A percentile compares a stretch with the other conserved stretches of the same genome.
These are phyloP conservation scores for Centropyge bicolor DNA, from an alignment of 2,797 vertebrate genomes.

Conservation along the genomic window DNA sequence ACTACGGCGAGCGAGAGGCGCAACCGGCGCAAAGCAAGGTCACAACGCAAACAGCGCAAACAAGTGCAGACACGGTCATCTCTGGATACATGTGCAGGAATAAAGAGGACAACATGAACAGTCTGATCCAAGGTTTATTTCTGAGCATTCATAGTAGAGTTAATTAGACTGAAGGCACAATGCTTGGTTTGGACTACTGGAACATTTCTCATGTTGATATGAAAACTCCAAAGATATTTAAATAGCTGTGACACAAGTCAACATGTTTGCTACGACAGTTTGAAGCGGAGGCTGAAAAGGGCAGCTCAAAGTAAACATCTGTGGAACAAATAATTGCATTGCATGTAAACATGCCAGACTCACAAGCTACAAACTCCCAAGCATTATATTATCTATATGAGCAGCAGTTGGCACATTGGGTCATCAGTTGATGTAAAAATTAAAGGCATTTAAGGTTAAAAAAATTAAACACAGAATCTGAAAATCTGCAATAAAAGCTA, in stretches of 20 bases:
- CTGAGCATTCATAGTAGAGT: conserved; percentile 36
- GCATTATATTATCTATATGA: conserved; percentile 6
- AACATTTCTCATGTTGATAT: not conserved
- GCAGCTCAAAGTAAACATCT: conserved; percentile 52
- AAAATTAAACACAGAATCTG: conserved; percentile 12
- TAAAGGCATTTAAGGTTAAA: conserved; percentile 39
- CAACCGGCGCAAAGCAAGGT: conserved; percentile 59
- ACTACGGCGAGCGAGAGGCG: conserved; percentile 74
- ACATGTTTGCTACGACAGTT: not conserved
- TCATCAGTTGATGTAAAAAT: conserved; percentile 31
- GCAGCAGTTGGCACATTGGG: conserved; percentile 62
- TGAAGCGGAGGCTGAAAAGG: conserved; percentile 19
- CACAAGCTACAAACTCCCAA: conserved; percentile 26
- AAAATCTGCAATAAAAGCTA: conserved; percentile 38
- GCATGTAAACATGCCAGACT: conserved; percentile 61
- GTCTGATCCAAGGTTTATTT: conserved; percentile 64
- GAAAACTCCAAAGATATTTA: conserved; percentile 29
- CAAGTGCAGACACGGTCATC: not conserved
- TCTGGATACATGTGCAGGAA: not conserved
- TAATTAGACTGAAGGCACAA: conserved; percentile 66
- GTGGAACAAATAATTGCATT: conserved; percentile 26
- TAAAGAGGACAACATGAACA: conserved; percentile 20
- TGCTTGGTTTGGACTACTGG: conserved; percentile 25
- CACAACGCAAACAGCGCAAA: conserved; percentile 14
- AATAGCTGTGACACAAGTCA: conserved; percentile 6